phyloP scores from a whole-genome alignment of 2,113 vertebrate species.

The Leuciscus idus region DNA sequence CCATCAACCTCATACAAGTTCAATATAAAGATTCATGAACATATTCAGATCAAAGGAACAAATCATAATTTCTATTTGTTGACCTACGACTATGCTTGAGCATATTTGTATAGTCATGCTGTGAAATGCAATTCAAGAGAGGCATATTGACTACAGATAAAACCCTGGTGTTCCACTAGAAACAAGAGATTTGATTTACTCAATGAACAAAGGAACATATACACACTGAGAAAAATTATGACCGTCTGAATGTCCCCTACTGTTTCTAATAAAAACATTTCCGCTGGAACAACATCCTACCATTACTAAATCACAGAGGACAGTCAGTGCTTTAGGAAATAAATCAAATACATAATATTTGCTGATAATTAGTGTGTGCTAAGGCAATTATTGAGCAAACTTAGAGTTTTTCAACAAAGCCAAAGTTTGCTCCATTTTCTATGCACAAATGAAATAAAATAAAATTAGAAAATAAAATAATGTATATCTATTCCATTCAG shows the following conservation, averaged over 20 bases:
- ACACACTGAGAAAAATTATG: slow-evolving; percentile 8
- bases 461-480: too few relatives aligned
- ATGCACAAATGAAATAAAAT: too few relatives aligned
- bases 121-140: slow-evolving; percentile 13
- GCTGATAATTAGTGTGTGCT: not conserved
- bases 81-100: not conserved
- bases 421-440: not conserved
- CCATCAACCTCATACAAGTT: not conserved
- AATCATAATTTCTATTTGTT: slow-evolving; percentile 2
- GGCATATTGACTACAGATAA: slow-evolving; percentile 2
- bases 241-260: not conserved
- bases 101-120: slow-evolving; percentile 1
- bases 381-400: not conserved
- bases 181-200: not conserved
- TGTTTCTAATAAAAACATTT: not conserved
- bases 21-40: slow-evolving; percentile 8
- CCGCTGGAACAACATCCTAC: not conserved
- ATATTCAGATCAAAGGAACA: slow-evolving; percentile 17
- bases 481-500: too few relatives aligned
- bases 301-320: slow-evolving; percentile 5
- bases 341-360: not conserved
- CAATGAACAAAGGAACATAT: not conserved
- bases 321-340: not conserved
- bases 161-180: slow-evolving; percentile 11
- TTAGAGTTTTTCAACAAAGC: not conserved